Evolutionary conservation across 2,888 invertebrate genomes (phyloP).

Genomic region (Drosophila heteroneura): DNA sequence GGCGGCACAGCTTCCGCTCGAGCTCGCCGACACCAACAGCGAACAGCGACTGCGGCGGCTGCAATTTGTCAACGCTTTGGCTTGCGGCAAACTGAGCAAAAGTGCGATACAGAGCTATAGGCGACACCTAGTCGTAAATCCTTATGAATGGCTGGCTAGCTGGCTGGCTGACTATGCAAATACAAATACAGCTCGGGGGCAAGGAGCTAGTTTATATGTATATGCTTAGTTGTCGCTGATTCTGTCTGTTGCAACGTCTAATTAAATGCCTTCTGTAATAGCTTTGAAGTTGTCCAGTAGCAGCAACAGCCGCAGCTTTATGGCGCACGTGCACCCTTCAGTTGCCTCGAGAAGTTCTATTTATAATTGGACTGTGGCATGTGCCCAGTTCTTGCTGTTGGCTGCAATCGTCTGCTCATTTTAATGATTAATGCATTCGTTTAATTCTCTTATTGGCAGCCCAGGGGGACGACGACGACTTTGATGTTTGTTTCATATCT

Average conservation of each 20-base stretch:
- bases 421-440: constrained; percentile 72
- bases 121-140: constrained; percentile 68
- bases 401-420: constrained; percentile 54
- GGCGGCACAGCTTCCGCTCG: constrained; percentile 31
- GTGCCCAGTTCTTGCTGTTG: constrained; percentile 44
- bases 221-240: constrained; percentile 21
- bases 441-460: constrained; percentile 78
- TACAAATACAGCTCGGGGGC: neutral
- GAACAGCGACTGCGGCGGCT: constrained; percentile 25
- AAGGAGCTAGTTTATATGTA: constrained; percentile 33
- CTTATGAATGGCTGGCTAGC: constrained; percentile 56
- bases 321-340: constrained; percentile 23
- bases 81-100: constrained; percentile 74
- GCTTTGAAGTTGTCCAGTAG: constrained; percentile 53
- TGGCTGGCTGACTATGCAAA: constrained; percentile 4
- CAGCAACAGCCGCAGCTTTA: constrained; percentile 3
- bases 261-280: constrained; percentile 29
- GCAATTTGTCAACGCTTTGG: constrained; percentile 78
- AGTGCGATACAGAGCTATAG: constrained; percentile 39
- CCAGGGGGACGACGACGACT: constrained; percentile 38
- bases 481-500: constrained; percentile 59
- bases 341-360: constrained; percentile 51
- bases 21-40: neutral
- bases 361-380: constrained; percentile 63
- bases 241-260: constrained; percentile 36